Evolutionary conservation across 2,797 vertebrate genomes (phyloP).

Genomic region (Nyctibius grandis): DNA sequence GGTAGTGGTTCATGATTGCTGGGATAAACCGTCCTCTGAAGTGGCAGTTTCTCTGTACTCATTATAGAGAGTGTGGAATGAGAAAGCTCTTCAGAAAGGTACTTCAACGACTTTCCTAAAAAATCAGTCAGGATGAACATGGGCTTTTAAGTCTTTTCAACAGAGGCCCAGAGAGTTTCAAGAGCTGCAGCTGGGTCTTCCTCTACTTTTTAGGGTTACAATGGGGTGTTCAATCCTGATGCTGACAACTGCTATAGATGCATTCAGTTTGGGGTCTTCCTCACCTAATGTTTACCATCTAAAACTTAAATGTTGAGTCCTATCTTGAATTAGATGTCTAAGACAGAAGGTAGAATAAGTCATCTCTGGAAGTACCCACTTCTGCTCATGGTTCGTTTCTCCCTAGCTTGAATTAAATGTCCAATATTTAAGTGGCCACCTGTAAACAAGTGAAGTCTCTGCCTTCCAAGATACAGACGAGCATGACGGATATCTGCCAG

Average conservation of each 20-base stretch:
- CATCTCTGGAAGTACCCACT: background rate
- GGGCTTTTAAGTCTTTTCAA: background rate
- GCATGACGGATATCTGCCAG: background rate
- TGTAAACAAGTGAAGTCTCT: background rate
- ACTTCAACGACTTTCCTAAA: background rate
- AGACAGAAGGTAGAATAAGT: background rate
- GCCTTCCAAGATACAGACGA: background rate
- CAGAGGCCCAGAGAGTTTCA: background rate
- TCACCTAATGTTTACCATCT: background rate
- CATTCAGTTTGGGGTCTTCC: background rate
- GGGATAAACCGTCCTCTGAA: background rate
- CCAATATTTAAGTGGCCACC: background rate
- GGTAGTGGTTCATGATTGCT: background rate
- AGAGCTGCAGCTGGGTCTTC: background rate
- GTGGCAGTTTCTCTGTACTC: background rate
- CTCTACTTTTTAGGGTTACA: fast-evolving
- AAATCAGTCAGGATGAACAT: background rate
- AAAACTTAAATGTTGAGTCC: fast-evolving
- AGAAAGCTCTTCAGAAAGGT: background rate
- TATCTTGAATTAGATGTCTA: background rate
- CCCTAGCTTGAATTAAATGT: background rate
- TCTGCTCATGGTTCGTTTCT: fast-evolving
- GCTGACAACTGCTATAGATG: fast-evolving
- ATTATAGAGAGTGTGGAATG: background rate
- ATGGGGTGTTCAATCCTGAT: background rate